phyloP scores from a whole-genome alignment of 2,888 invertebrate genomes.

The Theristus sp. region DNA sequence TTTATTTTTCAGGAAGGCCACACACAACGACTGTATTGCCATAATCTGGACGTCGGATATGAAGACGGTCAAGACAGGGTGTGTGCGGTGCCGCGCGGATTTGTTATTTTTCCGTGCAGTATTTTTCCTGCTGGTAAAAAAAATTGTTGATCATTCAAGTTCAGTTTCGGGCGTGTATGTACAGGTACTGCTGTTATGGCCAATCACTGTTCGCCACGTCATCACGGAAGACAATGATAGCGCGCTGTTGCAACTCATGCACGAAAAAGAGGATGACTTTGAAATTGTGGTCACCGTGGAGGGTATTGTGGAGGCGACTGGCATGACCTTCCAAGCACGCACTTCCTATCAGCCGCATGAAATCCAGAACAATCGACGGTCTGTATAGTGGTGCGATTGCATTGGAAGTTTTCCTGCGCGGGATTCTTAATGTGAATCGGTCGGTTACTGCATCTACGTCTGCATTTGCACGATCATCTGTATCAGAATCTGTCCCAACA shows the following conservation, averaged over 20 bases:
- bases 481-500: too few relatives aligned
- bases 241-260: constrained; percentile 20
- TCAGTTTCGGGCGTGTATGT: background rate
- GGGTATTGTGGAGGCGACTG: constrained; percentile 27
- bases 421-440: too few relatives aligned
- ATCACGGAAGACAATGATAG: constrained; percentile 24
- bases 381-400: too few relatives aligned
- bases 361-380: too few relatives aligned
- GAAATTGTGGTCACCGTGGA: constrained; percentile 28
- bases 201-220: constrained; percentile 23
- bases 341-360: constrained; percentile 25
- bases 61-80: constrained; percentile 25
- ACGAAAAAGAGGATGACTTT: constrained; percentile 15
- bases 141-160: constrained; percentile 22
- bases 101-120: too few relatives aligned
- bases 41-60: constrained; percentile 27
- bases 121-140: too few relatives aligned
- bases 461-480: too few relatives aligned
- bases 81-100: too few relatives aligned
- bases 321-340: constrained; percentile 24
- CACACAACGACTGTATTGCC: constrained; percentile 20
- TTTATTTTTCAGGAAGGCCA: constrained; percentile 17
- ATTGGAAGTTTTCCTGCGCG: too few relatives aligned
- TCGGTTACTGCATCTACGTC: too few relatives aligned
- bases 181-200: constrained; percentile 14